Conservation (phyloP, 2,113 vertebrate genomes). For the Poicephalus meyeri region DNA sequence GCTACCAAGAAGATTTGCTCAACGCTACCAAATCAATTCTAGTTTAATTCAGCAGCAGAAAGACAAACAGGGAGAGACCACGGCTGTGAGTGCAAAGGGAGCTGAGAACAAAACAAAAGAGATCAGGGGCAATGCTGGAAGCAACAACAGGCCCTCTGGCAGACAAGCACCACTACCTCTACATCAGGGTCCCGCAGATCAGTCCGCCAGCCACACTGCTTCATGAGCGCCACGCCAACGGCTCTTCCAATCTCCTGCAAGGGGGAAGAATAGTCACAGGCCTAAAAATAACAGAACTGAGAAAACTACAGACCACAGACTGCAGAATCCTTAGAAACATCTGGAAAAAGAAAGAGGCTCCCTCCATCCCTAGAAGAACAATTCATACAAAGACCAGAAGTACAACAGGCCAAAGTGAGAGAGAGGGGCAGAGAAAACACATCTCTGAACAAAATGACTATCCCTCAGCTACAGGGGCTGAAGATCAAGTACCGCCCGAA, state of each 20-base stretch:
- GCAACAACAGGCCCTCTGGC: not conserved
- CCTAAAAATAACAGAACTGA: not conserved
- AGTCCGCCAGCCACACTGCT: conserved; percentile 83
- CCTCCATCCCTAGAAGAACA: not conserved
- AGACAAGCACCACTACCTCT: conserved; percentile 76
- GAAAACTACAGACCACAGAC: not conserved
- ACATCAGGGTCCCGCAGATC: conserved; percentile 84
- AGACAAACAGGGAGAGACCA: not conserved
- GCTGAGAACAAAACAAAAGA: not conserved
- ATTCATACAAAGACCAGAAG: not conserved
- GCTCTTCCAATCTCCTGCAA: conserved; percentile 83
- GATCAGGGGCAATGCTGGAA: not conserved
- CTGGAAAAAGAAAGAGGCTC: not conserved
- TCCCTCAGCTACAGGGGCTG: not conserved
- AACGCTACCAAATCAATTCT: not conserved
- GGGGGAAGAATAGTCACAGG: not conserved
- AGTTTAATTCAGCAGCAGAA: not conserved
- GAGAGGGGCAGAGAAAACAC: not conserved
- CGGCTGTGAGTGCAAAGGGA: rapidly evolving
- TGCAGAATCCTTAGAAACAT: not conserved
- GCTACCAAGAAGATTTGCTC: not conserved
- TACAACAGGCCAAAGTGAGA: not conserved
- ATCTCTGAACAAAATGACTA: not conserved
- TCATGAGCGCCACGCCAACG: conserved; percentile 78
- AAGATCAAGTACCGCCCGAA: not conserved